Conservation (phyloP, 2,888 invertebrate genomes). For the Hypolimnas misippus region DNA sequence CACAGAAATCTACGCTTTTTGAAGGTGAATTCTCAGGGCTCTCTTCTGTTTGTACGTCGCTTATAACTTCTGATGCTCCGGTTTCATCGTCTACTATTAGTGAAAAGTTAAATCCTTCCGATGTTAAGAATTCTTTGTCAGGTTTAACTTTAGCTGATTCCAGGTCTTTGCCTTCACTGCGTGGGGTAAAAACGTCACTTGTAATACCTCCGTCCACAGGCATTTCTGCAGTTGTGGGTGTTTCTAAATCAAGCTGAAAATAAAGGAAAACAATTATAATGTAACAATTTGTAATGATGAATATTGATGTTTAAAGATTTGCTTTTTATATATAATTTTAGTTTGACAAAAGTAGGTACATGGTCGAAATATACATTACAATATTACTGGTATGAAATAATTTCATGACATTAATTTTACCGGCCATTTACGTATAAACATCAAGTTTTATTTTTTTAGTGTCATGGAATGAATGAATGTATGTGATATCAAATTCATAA, state of each 20-base stretch:
- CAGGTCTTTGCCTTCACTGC: constrained; percentile 60
- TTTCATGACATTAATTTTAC: too few species aligned
- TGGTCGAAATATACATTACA: too few species aligned
- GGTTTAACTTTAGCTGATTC: constrained; percentile 54
- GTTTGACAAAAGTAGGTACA: background rate
- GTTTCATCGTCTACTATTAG: constrained; percentile 68
- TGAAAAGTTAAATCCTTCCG: constrained; percentile 74
- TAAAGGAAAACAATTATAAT: too few species aligned
- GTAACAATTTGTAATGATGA: too few species aligned
- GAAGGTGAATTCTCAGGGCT: constrained; percentile 59
- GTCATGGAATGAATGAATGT: too few species aligned
- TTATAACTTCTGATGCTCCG: constrained; percentile 54
- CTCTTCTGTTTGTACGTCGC: constrained; percentile 47
- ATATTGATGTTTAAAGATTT: too few species aligned
- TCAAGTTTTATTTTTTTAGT: too few species aligned
- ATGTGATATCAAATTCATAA: too few species aligned
- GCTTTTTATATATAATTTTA: background rate
- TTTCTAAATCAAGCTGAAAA: constrained; percentile 76
- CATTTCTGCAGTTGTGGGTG: constrained; percentile 77
- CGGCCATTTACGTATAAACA: too few species aligned
- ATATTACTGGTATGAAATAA: too few species aligned
- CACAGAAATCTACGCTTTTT: constrained; percentile 49
- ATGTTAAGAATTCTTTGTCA: constrained; percentile 63
- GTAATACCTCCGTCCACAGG: constrained; percentile 67
- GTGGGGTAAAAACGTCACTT: constrained; percentile 65